Evolutionary conservation across 2,888 invertebrate species (phyloP).

Genomic region (Sarcophaga subvicina): DNA sequence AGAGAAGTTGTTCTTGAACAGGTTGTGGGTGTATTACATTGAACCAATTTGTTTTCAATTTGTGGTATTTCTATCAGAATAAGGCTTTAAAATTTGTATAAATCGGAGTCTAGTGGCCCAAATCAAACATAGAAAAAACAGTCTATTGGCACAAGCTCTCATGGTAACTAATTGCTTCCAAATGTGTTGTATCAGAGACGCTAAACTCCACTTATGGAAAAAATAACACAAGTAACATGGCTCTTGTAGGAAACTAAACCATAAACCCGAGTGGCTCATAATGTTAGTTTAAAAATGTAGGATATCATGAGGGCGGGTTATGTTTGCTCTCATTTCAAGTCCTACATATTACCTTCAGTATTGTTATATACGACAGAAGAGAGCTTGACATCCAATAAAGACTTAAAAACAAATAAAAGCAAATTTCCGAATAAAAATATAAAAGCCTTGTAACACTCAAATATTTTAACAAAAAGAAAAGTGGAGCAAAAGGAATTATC

Average conservation of each 20-base stretch:
- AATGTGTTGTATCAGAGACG: background rate
- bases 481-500: no score
- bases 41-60: no score
- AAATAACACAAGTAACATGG: background rate
- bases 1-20: no score
- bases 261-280: background rate
- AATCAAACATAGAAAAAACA: background rate
- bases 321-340: no score
- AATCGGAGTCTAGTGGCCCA: no score
- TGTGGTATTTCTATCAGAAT: no score
- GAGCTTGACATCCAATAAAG: conserved; percentile 55
- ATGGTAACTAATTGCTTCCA: background rate
- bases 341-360: no score
- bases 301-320: no score
- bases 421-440: background rate
- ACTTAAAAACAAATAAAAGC: conserved; percentile 46
- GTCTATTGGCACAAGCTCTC: background rate
- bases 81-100: no score
- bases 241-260: background rate
- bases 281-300: background rate
- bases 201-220: background rate
- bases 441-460: no score
- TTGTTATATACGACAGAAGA: conserved; percentile 18
- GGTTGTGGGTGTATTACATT: no score
- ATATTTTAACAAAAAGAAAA: background rate